Evolutionary conservation across 2,113 vertebrate genomes (phyloP), one percentile per base, ranked within the genome.

Genomic region (Platichthys flesus): DNA sequence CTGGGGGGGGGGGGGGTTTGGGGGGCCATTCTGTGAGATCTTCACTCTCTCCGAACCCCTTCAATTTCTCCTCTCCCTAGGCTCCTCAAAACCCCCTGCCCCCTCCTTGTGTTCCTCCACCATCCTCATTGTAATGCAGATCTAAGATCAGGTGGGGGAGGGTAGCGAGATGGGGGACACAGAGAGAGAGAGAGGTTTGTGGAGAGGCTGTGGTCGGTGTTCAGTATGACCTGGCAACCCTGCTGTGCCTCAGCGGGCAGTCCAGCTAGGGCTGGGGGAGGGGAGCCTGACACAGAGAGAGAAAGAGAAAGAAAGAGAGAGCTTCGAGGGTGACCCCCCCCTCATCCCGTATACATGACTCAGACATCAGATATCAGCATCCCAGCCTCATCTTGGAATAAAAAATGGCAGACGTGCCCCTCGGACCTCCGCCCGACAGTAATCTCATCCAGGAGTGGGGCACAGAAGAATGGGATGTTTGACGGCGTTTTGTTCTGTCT

Each of bases 91-190:
- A 10, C 58, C 16, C 47, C 54, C 62, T 58, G 67, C 64, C 62
- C 9, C 42, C 61, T 20, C 28, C 23, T 47, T 47, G 23, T 69
- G 67, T 79, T 62, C 28, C 72, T 74, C 67, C 59, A 26, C 69
- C 58, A 66, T 83, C 77, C 83, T 89, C 24, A 92, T 92, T 93
- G 89, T 93, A 54, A 93, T 93, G 90, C 83, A 92, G 86, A 93
- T 91, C 87, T 83, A 35, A 77, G 78, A 58, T 62, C 0, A 21
- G 15, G 45, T 87, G 86, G 87, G 90, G 89, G 82, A 82, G 78
- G 87, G 87, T 83, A 63, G 51, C 4, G 59, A 23, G 74, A 71
- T 67, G 81, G 26, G 70, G 57, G 26, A 28, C 26, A 28, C 26
- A 28, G 26, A 28, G 26, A 58, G 74, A 54, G 26, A 59, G 26